Evolutionary conservation across 2,113 vertebrate species (phyloP).

Genomic region (human): DNA sequence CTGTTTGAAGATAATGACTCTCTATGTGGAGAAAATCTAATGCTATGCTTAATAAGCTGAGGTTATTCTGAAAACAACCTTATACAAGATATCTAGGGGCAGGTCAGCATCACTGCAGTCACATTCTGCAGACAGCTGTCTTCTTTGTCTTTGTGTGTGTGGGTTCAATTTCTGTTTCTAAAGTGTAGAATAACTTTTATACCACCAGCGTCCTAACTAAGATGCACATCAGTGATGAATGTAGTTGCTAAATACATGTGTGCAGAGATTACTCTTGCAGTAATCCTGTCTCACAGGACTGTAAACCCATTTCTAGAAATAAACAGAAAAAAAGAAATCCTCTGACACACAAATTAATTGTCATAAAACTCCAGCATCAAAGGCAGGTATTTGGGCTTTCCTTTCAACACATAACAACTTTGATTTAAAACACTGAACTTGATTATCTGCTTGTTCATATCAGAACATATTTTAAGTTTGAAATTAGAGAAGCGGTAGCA

Average conservation of each 20-base stretch:
- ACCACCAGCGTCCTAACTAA: not conserved
- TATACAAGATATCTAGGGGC: not conserved
- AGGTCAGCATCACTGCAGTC: not conserved
- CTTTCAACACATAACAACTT: not conserved
- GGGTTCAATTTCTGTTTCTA: not conserved
- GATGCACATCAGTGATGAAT: not conserved
- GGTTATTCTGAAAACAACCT: not conserved
- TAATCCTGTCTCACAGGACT: not conserved
- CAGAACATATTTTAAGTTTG: slow-evolving; percentile 4
- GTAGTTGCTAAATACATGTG: not conserved
- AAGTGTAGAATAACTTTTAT: not conserved
- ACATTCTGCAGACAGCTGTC: not conserved
- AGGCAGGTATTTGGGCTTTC: not conserved
- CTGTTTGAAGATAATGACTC: not conserved
- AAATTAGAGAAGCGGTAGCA: not conserved
- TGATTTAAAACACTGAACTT: not conserved
- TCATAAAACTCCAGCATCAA: not conserved
- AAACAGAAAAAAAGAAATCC: not conserved
- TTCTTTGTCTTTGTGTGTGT: not conserved
- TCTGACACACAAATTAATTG: slow-evolving; percentile 8
- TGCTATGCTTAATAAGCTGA: not conserved
- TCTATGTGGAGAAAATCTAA: not conserved
- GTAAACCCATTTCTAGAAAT: slow-evolving; percentile 13
- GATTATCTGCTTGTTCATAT: not conserved
- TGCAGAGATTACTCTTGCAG: not conserved